These are phyloP conservation scores for Cabera pusaria DNA, from an alignment of 2,888 invertebrate species.

Conservation along the genomic window DNA sequence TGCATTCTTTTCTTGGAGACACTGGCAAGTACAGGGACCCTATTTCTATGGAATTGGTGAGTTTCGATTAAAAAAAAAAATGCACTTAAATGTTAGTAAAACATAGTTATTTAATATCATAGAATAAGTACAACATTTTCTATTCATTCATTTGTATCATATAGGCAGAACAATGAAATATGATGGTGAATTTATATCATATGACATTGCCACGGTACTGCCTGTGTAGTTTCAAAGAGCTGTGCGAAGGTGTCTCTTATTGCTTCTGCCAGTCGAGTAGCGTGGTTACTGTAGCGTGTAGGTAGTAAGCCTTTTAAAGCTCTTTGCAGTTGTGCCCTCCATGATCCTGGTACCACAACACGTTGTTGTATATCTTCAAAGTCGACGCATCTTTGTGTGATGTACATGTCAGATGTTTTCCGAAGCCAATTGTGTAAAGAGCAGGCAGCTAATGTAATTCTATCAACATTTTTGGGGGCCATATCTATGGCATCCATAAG, in stretches of 20 bases:
- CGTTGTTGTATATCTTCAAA: slow-evolving; percentile 18
- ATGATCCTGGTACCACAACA: slow-evolving; percentile 27
- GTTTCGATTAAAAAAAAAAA: too few relatives aligned
- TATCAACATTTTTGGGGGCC: slow-evolving; percentile 27
- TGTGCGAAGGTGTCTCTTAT: slow-evolving; percentile 11
- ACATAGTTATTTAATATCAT: too few relatives aligned
- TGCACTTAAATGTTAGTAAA: too few relatives aligned
- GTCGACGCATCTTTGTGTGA: slow-evolving; percentile 16
- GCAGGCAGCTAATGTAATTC: slow-evolving; percentile 29
- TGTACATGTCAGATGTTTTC: slow-evolving; percentile 21
- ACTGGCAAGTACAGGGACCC: too few relatives aligned
- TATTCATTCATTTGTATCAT: too few relatives aligned
- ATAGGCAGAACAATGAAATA: too few relatives aligned
- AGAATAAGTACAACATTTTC: too few relatives aligned
- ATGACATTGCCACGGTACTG: too few relatives aligned
- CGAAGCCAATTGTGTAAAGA: slow-evolving; percentile 26
- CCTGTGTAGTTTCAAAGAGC: too few relatives aligned
- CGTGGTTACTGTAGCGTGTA: slow-evolving; percentile 13
- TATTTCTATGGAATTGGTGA: too few relatives aligned
- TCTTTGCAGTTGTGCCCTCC: slow-evolving; percentile 23
- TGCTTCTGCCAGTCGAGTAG: slow-evolving; percentile 22
- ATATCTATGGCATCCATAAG: slow-evolving; percentile 16
- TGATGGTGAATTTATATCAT: too few relatives aligned
- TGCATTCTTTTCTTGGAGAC: slow-evolving; percentile 18
- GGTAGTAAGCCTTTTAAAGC: slow-evolving; percentile 20